Evolutionary conservation across 2,888 invertebrate genomes (phyloP).

Genomic region (Dugesia japonica): DNA sequence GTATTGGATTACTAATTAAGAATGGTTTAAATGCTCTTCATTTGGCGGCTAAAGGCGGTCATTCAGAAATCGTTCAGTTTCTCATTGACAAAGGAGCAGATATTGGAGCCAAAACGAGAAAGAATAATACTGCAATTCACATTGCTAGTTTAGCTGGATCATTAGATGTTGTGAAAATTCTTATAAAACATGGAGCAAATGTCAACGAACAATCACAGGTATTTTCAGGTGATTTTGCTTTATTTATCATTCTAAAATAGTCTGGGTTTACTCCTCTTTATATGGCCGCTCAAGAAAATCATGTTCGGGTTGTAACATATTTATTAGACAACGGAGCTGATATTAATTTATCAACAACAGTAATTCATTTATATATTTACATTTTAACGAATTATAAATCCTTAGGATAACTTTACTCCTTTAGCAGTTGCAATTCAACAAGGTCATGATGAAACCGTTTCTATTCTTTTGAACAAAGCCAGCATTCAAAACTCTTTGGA

Average conservation of each 20-base stretch:
- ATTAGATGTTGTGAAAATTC: constrained; percentile 77
- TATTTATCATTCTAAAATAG: too few species aligned
- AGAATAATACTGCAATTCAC: constrained; percentile 94
- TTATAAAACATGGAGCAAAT: constrained; percentile 80
- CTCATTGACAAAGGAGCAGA: constrained; percentile 76
- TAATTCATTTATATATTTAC: too few species aligned
- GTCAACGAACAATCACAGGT: constrained; percentile 89
- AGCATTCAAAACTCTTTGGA: constrained; percentile 50
- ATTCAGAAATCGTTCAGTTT: constrained; percentile 79
- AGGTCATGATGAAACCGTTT: constrained; percentile 85
- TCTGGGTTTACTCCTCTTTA: not conserved
- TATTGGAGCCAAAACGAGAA: constrained; percentile 89
- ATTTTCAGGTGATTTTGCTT: too few species aligned
- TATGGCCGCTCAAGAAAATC: not conserved
- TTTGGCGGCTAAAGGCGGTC: constrained; percentile 92
- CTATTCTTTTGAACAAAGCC: constrained; percentile 75
- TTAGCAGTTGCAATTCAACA: constrained; percentile 98
- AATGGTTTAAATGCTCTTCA: constrained; percentile 96
- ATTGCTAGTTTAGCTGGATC: constrained; percentile 96
- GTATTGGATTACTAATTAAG: too few species aligned
- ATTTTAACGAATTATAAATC: too few species aligned
- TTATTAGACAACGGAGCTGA: not conserved
- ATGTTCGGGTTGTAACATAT: not conserved
- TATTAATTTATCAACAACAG: not conserved
- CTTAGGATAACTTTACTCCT: constrained; percentile 80